Evolutionary conservation across 2,113 vertebrate genomes (phyloP).

Genomic region (Cettia cetti): DNA sequence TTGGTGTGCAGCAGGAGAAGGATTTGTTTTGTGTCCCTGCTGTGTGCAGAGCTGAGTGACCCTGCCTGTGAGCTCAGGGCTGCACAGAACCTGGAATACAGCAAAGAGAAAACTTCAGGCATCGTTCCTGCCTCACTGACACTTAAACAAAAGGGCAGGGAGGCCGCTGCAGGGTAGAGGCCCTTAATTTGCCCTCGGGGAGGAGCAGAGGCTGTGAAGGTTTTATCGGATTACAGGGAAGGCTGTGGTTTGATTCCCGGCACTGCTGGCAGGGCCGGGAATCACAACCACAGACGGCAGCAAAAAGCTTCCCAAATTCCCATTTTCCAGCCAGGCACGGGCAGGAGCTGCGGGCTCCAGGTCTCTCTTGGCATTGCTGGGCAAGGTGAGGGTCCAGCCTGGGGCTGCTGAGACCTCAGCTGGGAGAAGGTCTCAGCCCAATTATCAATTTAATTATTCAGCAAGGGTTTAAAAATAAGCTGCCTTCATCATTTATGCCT

Average conservation of each 20-base stretch:
- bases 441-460: background rate
- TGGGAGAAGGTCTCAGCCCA: background rate
- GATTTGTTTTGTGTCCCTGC: too few relatives aligned
- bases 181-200: slow-evolving; percentile 54
- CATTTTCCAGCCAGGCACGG: slow-evolving; percentile 27
- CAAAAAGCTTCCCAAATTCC: slow-evolving; percentile 71
- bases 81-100: too few relatives aligned
- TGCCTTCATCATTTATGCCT: background rate
- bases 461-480: background rate
- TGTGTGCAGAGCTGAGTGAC: too few relatives aligned
- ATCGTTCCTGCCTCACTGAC: background rate
- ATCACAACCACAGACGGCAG: slow-evolving; percentile 75
- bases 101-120: too few relatives aligned
- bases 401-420: background rate
- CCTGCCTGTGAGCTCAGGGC: too few relatives aligned
- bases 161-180: slow-evolving; percentile 67
- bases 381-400: background rate
- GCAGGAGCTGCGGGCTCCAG: slow-evolving; percentile 16
- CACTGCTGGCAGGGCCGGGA: slow-evolving; percentile 66
- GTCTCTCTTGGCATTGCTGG: background rate
- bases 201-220: slow-evolving; percentile 61
- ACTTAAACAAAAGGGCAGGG: slow-evolving; percentile 30
- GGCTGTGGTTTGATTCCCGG: slow-evolving; percentile 72
- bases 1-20: too few relatives aligned
- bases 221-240: slow-evolving; percentile 74